Percentiles rank a stretch among this genome's conserved stretches.
Conservation (phyloP, 2,888 invertebrate genomes). For the Lasius platythorax region DNA sequence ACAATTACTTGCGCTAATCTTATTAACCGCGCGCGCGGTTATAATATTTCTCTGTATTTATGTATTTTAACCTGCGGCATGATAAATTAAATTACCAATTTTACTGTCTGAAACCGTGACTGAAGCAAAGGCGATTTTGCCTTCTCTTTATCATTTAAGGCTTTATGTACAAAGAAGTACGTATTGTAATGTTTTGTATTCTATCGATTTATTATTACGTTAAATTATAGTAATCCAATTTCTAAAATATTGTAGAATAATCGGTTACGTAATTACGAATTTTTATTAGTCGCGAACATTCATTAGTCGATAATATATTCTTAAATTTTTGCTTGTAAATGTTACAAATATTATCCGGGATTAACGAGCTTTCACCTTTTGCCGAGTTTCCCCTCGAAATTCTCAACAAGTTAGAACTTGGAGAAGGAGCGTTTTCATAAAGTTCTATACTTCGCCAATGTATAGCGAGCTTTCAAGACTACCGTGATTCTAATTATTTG, state of each 20-base stretch:
- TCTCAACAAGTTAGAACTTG: slow-evolving; percentile 33
- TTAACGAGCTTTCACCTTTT: slow-evolving; percentile 42
- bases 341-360: slow-evolving; percentile 4
- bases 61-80: background rate
- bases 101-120: background rate
- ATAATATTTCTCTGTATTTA: background rate
- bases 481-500: slow-evolving; percentile 36
- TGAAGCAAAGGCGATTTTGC: background rate
- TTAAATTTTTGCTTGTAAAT: slow-evolving; percentile 27
- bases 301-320: slow-evolving; percentile 15
- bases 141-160: background rate
- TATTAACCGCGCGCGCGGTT: slow-evolving; percentile 18
- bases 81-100: background rate
- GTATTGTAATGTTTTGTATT: background rate
- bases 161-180: background rate
- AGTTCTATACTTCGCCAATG: slow-evolving; percentile 36
- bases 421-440: slow-evolving; percentile 12
- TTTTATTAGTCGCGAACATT: slow-evolving; percentile 9
- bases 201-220: background rate
- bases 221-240: background rate
- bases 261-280: background rate
- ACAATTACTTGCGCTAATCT: slow-evolving; percentile 46
- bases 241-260: background rate
- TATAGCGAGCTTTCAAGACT: slow-evolving; percentile 25
- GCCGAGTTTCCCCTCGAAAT: slow-evolving; percentile 31